phyloP scores from a whole-genome alignment of 2,113 vertebrate genomes.

The Gnathonemus longibarbis region DNA sequence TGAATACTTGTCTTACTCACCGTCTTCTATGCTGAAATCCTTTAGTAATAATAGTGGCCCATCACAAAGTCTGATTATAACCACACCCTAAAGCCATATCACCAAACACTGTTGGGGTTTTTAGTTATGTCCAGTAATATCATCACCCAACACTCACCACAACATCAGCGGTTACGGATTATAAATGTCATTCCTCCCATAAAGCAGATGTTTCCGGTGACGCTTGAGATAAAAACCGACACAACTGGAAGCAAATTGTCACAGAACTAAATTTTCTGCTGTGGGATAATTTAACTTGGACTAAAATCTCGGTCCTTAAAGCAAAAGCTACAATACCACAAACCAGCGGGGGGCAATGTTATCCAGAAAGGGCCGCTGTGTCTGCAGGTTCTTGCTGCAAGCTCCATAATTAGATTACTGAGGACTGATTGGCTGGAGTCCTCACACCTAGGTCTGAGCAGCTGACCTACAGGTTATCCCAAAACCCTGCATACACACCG shows the following conservation, averaged over 20 bases:
- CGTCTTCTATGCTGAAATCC: not conserved
- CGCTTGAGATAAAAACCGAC: not conserved
- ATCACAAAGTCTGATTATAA: not conserved
- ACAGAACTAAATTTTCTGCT: not conserved
- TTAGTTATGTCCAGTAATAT: not conserved
- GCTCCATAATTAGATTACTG: not conserved
- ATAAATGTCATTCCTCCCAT: not conserved
- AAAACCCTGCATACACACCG: no score
- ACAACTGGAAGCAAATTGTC: not conserved
- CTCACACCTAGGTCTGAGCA: not conserved
- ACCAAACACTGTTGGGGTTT: not conserved
- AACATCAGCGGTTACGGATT: not conserved
- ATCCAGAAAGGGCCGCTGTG: not conserved
- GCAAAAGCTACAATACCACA: not conserved
- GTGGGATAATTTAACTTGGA: not conserved
- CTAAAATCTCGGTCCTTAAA: not conserved
- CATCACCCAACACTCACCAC: not conserved
- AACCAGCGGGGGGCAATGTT: not conserved
- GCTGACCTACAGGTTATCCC: not conserved
- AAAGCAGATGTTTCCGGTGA: not conserved
- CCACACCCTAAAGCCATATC: not conserved
- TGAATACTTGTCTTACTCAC: not conserved
- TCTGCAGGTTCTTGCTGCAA: not conserved
- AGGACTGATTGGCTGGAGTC: not conserved
- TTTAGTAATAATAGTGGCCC: not conserved